Evolutionary conservation across 2,888 invertebrate genomes (phyloP), one percentile per base, ranked within the genome.

Genomic region (Lithophane leautieri): DNA sequence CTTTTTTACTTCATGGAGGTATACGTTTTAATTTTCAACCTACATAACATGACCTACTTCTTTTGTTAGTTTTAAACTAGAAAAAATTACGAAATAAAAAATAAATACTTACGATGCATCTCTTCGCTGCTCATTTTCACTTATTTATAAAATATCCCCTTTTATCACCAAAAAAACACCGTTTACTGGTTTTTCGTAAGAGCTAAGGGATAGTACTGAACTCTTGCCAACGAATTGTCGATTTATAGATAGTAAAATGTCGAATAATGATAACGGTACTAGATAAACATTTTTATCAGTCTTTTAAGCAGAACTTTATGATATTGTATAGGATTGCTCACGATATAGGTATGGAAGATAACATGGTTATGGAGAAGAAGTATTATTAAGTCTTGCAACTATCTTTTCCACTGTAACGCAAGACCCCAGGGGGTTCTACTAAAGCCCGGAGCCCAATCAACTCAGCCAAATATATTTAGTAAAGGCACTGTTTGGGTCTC

Each of bases 221-320:
- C 60, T 82, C 25, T 54, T 50, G 47, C 63, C 25, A 58, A 54
- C 22, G 25, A 12, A 42, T 14, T 50, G 70, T 54, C 70, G 82
- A 78, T 82, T 54, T 77, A 60, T 65, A 65, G 82, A 79, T 79
- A 82, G 60, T 50, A 54, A 58, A 63, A 69, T 25, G 25, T 54
- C 19, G 54, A 82, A 82, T 54, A 34, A 14, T 22, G 82, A 79
- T 79, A 82, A 82, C 52, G 25, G 14, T 9, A 25, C 25, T 50
- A 52, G 79, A 79, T 79, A 82, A 78, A 50, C n/a, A 19, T 34
- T 67, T 22, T 76, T 82, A 79, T 82, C 82, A 44, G 14, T 56
- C 19, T 76, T 76, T 50, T 76, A 61, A 75, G n/a, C 47, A 81
- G 81, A 76, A 78, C 12, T 81, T 76, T 74, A 54, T 11, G 60